A percentile compares a stretch with the other conserved stretches of the same genome.
phyloP scores from a whole-genome alignment of 30 jellyfish, hydroid and myxozoan genomes.

The Chironex yamaguchii region DNA sequence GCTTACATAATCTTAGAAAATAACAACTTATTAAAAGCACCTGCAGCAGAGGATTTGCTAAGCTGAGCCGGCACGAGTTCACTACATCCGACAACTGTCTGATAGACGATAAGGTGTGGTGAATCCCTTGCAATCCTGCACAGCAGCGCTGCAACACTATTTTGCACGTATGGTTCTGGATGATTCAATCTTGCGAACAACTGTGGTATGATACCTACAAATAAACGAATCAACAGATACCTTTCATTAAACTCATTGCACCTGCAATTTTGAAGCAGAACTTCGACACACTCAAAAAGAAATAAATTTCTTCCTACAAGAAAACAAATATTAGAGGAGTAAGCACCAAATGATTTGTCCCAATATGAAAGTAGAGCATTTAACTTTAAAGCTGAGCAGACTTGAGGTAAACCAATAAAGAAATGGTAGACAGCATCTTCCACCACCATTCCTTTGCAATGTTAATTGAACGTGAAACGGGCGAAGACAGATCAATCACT shows the following conservation, averaged over 20 bases:
- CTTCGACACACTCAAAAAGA: not conserved
- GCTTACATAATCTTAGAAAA: too few species aligned
- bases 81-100: constrained; percentile 98
- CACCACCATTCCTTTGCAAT: too few species aligned
- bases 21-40: too few species aligned
- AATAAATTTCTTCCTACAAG: not conserved
- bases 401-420: too few species aligned
- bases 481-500: too few species aligned
- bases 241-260: not conserved
- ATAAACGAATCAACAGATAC: not conserved
- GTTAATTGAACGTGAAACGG: too few species aligned
- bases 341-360: too few species aligned
- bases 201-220: constrained; percentile 97
- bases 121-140: constrained; percentile 96
- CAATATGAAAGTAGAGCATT: too few species aligned
- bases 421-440: too few species aligned
- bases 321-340: too few species aligned
- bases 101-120: constrained; percentile 95
- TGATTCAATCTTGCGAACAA: constrained; percentile 95
- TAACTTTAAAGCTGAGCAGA: too few species aligned
- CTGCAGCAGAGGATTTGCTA: constrained; percentile 93
- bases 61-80: constrained; percentile 94
- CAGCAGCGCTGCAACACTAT: constrained; percentile 85
- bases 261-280: too few species aligned
- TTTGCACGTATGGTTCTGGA: constrained; percentile 95